Conservation (phyloP, 2,113 vertebrate genomes). For the Ammodytes marinus region DNA sequence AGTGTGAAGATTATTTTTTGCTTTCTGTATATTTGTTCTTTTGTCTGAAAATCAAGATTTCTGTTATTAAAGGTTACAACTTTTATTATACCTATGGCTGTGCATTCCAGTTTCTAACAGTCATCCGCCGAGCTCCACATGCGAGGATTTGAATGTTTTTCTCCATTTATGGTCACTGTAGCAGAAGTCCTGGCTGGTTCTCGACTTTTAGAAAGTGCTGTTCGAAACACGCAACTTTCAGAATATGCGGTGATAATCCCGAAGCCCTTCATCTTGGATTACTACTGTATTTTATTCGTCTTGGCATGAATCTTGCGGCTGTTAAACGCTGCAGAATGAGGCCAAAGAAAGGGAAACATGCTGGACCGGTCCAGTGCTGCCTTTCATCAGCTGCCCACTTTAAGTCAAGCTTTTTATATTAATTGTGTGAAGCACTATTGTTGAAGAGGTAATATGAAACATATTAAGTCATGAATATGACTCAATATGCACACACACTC, state of each 20-base stretch:
- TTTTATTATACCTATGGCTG: conserved; percentile 75
- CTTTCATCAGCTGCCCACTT: conserved; percentile 64
- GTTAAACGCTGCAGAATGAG: conserved; percentile 48
- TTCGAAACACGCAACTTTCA: conserved; percentile 42
- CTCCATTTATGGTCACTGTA: conserved; percentile 67
- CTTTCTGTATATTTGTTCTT: conserved; percentile 63
- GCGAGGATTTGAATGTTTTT: conserved; percentile 18
- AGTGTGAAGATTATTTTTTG: conserved; percentile 57
- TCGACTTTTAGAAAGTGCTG: conserved; percentile 22
- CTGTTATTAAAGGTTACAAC: conserved; percentile 78
- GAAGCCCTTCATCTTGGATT: conserved; percentile 64
- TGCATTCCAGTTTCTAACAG: conserved; percentile 54
- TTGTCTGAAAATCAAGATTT: conserved; percentile 70
- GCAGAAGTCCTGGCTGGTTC: conserved; percentile 20
- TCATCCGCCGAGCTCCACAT: conserved; percentile 16
- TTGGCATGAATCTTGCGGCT: conserved; percentile 48
- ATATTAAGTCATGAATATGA: conserved; percentile 48
- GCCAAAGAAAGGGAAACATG: conserved; percentile 40
- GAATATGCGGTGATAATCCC: conserved; percentile 64
- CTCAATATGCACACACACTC: conserved; percentile 4
- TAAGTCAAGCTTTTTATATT: conserved; percentile 35
- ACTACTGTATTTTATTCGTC: conserved; percentile 54
- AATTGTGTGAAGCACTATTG: conserved; percentile 35
- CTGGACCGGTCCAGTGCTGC: conserved; percentile 1
- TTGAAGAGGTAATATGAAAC: conserved; percentile 57